Evolutionary conservation across 2,113 vertebrate genomes (phyloP).

Genomic region (Desmodus rotundus): DNA sequence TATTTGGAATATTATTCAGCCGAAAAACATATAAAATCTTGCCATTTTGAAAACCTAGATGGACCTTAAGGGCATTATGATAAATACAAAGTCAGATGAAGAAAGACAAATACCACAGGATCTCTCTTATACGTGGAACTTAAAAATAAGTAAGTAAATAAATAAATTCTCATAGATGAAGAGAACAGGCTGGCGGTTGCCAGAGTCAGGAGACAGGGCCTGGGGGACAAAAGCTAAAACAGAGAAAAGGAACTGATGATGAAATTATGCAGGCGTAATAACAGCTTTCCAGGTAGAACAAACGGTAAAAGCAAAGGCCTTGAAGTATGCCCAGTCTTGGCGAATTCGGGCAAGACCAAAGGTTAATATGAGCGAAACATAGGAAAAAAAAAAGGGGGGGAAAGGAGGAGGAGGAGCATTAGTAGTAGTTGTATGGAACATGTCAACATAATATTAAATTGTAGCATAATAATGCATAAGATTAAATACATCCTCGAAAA

Average conservation of each 20-base stretch:
- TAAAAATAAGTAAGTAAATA: neutral
- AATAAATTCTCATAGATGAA: neutral
- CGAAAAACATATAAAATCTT: neutral
- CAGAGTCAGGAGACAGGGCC: too few relatives aligned
- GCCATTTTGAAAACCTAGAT: neutral
- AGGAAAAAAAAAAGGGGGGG: neutral
- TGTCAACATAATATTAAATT: neutral
- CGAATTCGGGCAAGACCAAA: neutral
- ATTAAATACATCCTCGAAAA: neutral
- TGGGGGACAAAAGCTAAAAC: too few relatives aligned
- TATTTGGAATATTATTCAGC: neutral
- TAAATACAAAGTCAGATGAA: neutral
- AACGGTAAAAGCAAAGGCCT: neutral
- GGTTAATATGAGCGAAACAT: neutral
- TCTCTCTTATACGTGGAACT: neutral
- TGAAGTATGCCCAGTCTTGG: neutral
- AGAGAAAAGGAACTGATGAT: neutral
- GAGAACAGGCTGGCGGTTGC: too few relatives aligned
- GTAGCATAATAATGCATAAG: neutral
- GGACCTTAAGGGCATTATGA: neutral
- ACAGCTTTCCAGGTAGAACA: neutral
- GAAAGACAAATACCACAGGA: neutral
- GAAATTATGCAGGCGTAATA: neutral
- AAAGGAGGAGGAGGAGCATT: neutral
- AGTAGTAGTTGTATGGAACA: neutral